Evolutionary conservation across 64 coral and sea anemone genomes (phyloP), one percentile per base, ranked within the genome.

Genomic region (Trachythela sp.): DNA sequence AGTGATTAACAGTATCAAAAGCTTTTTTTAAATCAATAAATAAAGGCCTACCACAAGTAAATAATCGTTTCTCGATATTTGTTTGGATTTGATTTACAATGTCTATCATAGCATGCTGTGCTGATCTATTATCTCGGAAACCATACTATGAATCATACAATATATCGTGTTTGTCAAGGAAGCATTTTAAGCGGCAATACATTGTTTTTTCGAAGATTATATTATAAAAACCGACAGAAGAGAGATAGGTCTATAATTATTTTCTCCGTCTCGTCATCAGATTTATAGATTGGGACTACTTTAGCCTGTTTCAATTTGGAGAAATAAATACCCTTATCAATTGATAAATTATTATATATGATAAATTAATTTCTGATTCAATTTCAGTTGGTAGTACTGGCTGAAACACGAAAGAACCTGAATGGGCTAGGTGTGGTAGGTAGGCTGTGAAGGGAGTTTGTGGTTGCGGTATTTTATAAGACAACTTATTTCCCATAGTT

Each of bases 281-380:
- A 11, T 83, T 83, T 83, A 83, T 30, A 83, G 35, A 80, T 83
- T 83, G 76, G 24, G n/a, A 32, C 35, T 83, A 83, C 35, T 32
- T 83, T 83, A 13, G 76, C n/a, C 4, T 83, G n/a, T 83, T 83
- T 83, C 76, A 86, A 86, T 40, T 86, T 54, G 18, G 48, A 54
- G 48, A 45, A 38, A 42, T 88, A 88, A 68, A 40, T 88, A 33
- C 34, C 39, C 37, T 88, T 38, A 0, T 52, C 42, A 10, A 88
- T 68, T 75, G 64, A 88, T 71, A 52, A 39, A 88, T 88, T 88
- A 88, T 88, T 39, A 88, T 52, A 35, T 88, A 37, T 72, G 87
- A 33, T 88, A 88, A 88, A 80, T 80, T 80, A 9, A 80, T 80
- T 80, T 80, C 72, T 80, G 17, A 14, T 80, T 50, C 86, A 87